Evolutionary conservation across 2,113 vertebrate species (phyloP), one percentile per base, ranked within the genome.

Genomic region (Zingel zingel): DNA sequence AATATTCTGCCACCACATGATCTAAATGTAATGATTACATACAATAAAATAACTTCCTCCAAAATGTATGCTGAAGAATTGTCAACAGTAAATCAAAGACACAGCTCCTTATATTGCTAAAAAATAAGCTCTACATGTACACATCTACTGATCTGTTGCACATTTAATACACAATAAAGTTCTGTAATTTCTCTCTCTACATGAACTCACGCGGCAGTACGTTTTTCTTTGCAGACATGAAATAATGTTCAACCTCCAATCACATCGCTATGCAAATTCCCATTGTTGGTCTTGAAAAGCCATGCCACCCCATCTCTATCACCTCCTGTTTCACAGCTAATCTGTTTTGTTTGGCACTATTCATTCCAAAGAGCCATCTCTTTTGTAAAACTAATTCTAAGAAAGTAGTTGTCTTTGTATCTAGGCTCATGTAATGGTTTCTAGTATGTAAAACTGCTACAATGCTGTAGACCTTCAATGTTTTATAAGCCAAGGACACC

Each of bases 301-400:
- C 0, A 12, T 6, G 15, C 45, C 50, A 33, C n/a, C 15, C 27
- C 45, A 12, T 53, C 39, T 12, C 36, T 71, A 25, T 61, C 51
- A 54, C 73, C 65, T 80, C 66, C 43, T 9, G 25, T 79, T 86
- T 83, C 71, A 77, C 67, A 76, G 47, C 12, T 76, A 21, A 45
- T 66, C 12, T 58, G n/a, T 88, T 76, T 80, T 73, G 74, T 87
- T 81, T 71, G 65, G 27, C 59, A n/a, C 67, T 56, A 54, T 36
- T 54, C 61, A 78, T 66, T 75, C 66, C 77, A 15, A 14, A 74
- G 25, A 48, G 77, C 47, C 5, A 16, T 47, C 30, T 67, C 58
- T 62, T 74, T 77, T 62, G 67, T 19, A 21, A 72, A 66, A 79
- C 43, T 7, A 23, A n/a, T 69, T 50, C 1, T 39, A 21, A 51